A percentile compares a stretch with the other conserved stretches of the same genome.
Evolutionary conservation across 2,888 invertebrate genomes (phyloP).

Genomic region (Hydrotaea diabolus): DNA sequence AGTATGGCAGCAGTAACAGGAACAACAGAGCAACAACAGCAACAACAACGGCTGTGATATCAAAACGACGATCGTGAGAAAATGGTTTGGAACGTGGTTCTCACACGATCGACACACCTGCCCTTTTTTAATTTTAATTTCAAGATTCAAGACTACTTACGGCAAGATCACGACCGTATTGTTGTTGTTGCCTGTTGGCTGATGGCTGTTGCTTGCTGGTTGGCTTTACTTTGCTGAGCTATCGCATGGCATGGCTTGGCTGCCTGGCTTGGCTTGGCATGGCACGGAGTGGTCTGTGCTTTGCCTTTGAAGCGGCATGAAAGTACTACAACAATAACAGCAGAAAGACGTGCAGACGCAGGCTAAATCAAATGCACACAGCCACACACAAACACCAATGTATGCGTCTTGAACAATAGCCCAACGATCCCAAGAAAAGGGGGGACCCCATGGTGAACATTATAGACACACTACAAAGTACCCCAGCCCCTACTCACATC

Average conservation of each 20-base stretch:
- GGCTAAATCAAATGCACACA: constrained; percentile 52
- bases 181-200: constrained; percentile 20
- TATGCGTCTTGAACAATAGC: constrained; percentile 26
- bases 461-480: constrained; percentile 35
- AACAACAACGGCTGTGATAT: constrained; percentile 69
- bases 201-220: not conserved
- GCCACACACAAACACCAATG: not conserved
- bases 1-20: constrained; percentile 47
- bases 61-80: constrained; percentile 81
- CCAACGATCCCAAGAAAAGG: constrained; percentile 42
- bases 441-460: constrained; percentile 56
- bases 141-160: constrained; percentile 79
- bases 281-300: constrained; percentile 30
- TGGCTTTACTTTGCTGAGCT: constrained; percentile 34
- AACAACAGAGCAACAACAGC: constrained; percentile 44
- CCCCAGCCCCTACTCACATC: not conserved
- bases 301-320: constrained; percentile 59
- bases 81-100: constrained; percentile 82
- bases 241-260: constrained; percentile 14
- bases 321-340: constrained; percentile 45
- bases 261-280: constrained; percentile 40
- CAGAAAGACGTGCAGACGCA: constrained; percentile 64
- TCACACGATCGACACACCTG: constrained; percentile 82
- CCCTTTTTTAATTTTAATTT: constrained; percentile 79
- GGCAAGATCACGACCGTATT: constrained; percentile 79